These are phyloP conservation scores for Sebastes oblongus DNA, from an alignment of 2,797 vertebrate species.

Conservation along the genomic window DNA sequence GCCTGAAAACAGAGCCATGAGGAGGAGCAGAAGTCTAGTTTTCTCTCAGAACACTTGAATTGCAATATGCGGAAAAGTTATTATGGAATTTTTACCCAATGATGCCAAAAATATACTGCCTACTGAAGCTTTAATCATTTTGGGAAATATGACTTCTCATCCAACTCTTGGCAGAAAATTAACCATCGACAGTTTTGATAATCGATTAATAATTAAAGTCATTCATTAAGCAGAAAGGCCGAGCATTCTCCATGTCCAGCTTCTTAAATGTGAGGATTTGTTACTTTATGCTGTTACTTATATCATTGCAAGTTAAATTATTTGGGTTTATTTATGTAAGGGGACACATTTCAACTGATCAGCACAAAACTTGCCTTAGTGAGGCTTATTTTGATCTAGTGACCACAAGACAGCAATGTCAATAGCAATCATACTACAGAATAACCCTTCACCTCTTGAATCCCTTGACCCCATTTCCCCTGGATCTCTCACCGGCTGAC, in stretches of 20 bases:
- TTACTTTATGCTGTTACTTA: neutral
- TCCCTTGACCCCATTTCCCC: neutral
- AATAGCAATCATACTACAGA: neutral
- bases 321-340: neutral
- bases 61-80: accelerated
- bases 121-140: neutral
- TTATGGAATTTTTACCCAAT: too few species aligned
- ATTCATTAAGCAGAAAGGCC: neutral
- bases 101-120: too few species aligned
- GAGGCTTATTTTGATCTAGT: neutral
- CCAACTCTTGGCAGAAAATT: neutral
- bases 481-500: neutral
- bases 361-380: neutral
- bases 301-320: neutral
- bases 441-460: neutral
- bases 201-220: neutral
- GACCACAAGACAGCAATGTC: neutral
- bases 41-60: too few species aligned
- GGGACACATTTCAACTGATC: neutral
- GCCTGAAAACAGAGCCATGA: too few species aligned
- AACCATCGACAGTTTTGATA: neutral
- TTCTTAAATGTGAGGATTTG: neutral
- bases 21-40: too few species aligned
- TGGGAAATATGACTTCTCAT: accelerated
- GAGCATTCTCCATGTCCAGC: neutral